Evolutionary conservation across 2,888 invertebrate genomes (phyloP), one percentile per base, ranked within the genome.

Genomic region (Mechanitis mazaeus): DNA sequence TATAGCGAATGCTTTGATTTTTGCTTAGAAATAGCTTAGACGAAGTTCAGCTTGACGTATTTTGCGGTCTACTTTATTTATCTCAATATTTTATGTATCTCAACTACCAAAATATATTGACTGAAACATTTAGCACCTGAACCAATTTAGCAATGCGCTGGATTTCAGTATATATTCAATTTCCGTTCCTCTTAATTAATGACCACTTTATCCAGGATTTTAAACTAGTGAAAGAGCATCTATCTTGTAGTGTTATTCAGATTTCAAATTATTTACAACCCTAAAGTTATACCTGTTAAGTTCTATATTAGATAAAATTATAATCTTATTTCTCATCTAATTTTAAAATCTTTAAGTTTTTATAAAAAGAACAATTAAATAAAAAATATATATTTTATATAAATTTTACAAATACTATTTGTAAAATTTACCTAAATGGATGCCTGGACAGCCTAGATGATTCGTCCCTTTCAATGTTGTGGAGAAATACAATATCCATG

Each of bases 91-190:
- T 50, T 11, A 50, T 50, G 28, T 31, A 50, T 31, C 50, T 68
- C 64, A 65, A 69, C 67, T 63, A 65, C 64, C 64, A 59, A 70
- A 66, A 71, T 66, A 71, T 71, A 71, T 71, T 68, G 69, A 65
- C 66, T 63, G 65, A 66, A 67, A 64, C 70, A 67, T 69, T 71
- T 68, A 71, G 64, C 70, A 71, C 70, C 70, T 69, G 69, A 70
- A 68, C 70, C 69, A 68, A 69, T 68, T 64, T 63, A 64, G 60
- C 63, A 63, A 61, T 66, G 59, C 58, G 63, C 68, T 65, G 68
- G 60, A 68, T 68, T 70, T 67, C 66, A 66, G 67, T 64, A 67
- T 68, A 67, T 66, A 71, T 69, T 68, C 66, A 64, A 69, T 66
- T 68, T 65, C 66, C 60, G 61, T 64, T 63, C 65, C 65, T 46